A percentile compares a stretch with the other conserved stretches of the same genome.
phyloP scores from a whole-genome alignment of 2,888 invertebrate genomes.

The Atherix ibis region DNA sequence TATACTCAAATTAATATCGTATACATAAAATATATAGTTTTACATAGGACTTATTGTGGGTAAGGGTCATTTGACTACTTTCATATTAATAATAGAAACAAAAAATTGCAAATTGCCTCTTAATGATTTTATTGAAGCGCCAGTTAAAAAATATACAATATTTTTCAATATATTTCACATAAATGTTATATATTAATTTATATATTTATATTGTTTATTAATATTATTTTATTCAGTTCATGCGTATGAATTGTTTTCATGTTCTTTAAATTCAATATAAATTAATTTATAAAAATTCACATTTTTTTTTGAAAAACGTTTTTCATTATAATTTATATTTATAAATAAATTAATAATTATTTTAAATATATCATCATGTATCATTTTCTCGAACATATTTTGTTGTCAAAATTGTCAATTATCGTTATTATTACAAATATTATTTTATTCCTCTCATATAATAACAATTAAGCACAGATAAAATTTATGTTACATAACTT shows the following conservation, averaged over 20 bases:
- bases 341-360: too few species aligned
- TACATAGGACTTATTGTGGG: too few species aligned
- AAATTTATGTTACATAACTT: too few species aligned
- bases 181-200: constrained; percentile 8
- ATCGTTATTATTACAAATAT: too few species aligned
- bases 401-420: too few species aligned
- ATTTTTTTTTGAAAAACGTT: constrained; percentile 7
- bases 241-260: background rate
- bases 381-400: too few species aligned
- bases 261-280: constrained; percentile 1
- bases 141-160: constrained; percentile 3
- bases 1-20: too few species aligned
- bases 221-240: constrained; percentile 7
- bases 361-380: too few species aligned
- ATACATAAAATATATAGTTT: too few species aligned
- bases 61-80: too few species aligned
- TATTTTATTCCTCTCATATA: too few species aligned
- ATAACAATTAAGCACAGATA: too few species aligned
- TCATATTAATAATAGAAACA: constrained; percentile 10
- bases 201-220: constrained; percentile 9
- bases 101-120: constrained; percentile 11
- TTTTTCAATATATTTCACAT: constrained; percentile 1
- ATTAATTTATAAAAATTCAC: background rate
- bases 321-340: constrained; percentile 3
- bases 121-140: constrained; percentile 8